Conservation (phyloP, 2,113 vertebrate genomes). For the Platysteira castanea region DNA sequence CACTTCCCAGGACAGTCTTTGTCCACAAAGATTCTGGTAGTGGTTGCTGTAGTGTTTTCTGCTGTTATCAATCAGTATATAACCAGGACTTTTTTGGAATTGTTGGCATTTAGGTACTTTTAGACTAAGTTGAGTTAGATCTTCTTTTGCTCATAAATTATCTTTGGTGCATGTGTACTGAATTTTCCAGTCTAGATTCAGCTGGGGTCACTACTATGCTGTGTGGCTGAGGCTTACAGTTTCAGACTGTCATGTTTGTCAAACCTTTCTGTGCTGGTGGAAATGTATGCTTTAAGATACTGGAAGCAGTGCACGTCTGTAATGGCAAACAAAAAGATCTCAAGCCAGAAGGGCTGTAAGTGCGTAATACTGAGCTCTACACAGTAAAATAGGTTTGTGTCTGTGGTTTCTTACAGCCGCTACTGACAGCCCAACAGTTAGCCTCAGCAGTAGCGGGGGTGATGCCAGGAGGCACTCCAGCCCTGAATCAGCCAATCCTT, state of each 20-base stretch:
- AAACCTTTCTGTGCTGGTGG: background rate
- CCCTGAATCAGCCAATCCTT: slow-evolving; percentile 96
- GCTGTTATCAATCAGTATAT: background rate
- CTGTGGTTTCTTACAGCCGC: slow-evolving; percentile 79
- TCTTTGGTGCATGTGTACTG: background rate
- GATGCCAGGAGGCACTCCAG: slow-evolving; percentile 89
- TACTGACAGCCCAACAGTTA: slow-evolving; percentile 94
- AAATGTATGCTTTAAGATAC: background rate
- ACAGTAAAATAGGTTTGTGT: background rate
- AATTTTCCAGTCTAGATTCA: background rate
- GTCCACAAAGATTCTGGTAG: background rate
- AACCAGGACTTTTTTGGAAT: background rate
- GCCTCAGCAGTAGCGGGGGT: slow-evolving; percentile 92
- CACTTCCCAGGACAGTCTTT: background rate
- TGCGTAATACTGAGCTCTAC: background rate
- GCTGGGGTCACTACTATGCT: background rate
- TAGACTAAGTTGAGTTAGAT: background rate
- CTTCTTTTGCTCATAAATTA: background rate
- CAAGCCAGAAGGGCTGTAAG: background rate
- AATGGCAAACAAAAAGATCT: background rate
- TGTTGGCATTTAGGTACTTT: background rate
- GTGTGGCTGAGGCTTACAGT: background rate
- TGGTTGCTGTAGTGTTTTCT: background rate
- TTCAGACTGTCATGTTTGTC: background rate
- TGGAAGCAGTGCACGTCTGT: background rate